Evolutionary conservation across 2,797 vertebrate genomes (phyloP).

Genomic region (Myotis myotis): DNA sequence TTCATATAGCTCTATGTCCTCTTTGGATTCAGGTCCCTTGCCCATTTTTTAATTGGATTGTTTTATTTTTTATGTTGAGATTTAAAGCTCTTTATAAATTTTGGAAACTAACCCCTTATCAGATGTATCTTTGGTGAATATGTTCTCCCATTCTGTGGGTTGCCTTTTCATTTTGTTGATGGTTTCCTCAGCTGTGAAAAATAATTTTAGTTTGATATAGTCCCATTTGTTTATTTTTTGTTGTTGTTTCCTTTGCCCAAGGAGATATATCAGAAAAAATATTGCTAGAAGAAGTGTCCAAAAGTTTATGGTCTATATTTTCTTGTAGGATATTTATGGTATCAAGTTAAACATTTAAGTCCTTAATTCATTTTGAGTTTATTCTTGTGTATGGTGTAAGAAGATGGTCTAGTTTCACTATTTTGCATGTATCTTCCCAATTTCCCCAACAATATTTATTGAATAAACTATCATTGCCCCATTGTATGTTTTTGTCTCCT

Average conservation of each 20-base stretch:
- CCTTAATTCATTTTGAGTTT: neutral
- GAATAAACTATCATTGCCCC: neutral
- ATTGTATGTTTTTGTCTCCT: neutral
- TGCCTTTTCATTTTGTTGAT: neutral
- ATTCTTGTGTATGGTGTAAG: neutral
- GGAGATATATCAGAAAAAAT: neutral
- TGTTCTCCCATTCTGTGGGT: neutral
- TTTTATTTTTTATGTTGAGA: neutral
- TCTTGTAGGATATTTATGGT: neutral
- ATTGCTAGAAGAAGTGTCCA: neutral
- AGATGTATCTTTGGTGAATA: neutral
- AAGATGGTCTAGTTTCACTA: neutral
- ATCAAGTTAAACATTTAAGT: neutral
- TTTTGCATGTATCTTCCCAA: neutral
- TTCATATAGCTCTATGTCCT: neutral
- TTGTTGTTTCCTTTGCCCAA: neutral
- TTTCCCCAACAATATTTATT: neutral
- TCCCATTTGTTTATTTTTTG: neutral
- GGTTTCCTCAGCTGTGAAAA: neutral
- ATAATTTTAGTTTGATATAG: neutral
- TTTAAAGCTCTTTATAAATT: neutral
- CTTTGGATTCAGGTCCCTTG: neutral
- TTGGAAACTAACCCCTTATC: neutral
- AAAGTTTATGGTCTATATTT: neutral
- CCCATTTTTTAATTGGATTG: neutral